Percentiles rank a stretch among this genome's conserved stretches.
Conservation (phyloP, 2,888 invertebrate genomes). For the Arge pagana region DNA sequence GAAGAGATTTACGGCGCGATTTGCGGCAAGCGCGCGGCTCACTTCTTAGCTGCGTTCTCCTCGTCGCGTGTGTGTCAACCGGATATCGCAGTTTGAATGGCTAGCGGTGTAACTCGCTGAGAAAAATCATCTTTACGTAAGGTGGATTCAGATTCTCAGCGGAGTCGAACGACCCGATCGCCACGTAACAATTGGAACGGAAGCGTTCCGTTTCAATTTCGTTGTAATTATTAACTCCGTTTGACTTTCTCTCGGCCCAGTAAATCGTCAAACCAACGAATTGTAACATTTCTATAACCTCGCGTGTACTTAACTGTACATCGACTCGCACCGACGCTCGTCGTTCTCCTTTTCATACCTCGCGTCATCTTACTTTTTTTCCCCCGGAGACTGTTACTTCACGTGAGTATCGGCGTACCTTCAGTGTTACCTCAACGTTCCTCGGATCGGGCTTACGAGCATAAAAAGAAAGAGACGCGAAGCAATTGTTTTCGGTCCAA, state of each 20-base stretch:
- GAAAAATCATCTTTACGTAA: not conserved
- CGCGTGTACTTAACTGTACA: conserved; percentile 14
- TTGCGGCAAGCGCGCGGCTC: too few species aligned
- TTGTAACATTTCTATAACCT: not conserved
- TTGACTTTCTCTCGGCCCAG: conserved; percentile 11
- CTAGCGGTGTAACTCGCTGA: not conserved
- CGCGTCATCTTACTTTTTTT: not conserved
- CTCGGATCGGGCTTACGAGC: too few species aligned
- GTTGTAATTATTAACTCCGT: conserved; percentile 1
- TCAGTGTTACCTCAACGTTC: too few species aligned
- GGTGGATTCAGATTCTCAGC: too few species aligned
- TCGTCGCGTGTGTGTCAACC: too few species aligned
- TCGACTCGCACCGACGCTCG: not conserved
- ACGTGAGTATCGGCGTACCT: too few species aligned
- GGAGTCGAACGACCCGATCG: not conserved
- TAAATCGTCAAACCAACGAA: not conserved
- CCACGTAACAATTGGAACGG: conserved; percentile 14
- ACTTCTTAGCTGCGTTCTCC: too few species aligned
- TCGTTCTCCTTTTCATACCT: not conserved
- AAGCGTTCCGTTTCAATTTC: conserved; percentile 21
- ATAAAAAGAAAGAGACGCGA: too few species aligned
- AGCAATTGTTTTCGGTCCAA: conserved; percentile 23
- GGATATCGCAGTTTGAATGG: conserved; percentile 2
- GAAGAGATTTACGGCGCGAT: too few species aligned
- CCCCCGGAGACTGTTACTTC: not conserved